These are phyloP conservation scores for Carpatolechia fugitivella DNA, from an alignment of 2,888 invertebrate genomes.

Conservation along the genomic window DNA sequence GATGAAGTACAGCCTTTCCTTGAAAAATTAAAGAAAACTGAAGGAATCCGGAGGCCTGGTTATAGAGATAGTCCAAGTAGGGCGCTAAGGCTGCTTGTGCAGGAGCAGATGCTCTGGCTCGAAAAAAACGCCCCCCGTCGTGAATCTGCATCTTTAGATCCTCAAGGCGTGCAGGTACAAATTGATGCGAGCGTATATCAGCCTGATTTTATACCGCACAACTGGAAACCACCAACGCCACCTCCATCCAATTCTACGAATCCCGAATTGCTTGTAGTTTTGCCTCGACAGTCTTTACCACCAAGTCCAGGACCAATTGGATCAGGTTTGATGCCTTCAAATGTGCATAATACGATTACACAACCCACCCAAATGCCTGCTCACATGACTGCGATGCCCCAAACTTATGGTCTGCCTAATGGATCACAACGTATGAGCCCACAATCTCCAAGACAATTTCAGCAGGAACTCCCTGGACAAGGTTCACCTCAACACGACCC, in stretches of 20 bases:
- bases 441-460: not conserved
- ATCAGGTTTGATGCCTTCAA: not conserved
- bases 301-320: not conserved
- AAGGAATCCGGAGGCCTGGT: constrained; percentile 32
- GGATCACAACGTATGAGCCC: not conserved
- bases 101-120: not conserved
- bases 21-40: constrained; percentile 35
- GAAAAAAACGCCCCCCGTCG: no score
- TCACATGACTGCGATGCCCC: not conserved
- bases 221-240: not conserved
- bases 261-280: not conserved
- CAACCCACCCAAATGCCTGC: not conserved
- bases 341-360: not conserved
- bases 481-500: not conserved
- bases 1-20: constrained; percentile 39
- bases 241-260: not conserved
- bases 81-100: not conserved
- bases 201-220: not conserved
- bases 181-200: not conserved
- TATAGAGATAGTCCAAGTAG: not conserved
- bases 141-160: not conserved
- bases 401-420: not conserved
- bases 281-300: not conserved
- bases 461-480: not conserved
- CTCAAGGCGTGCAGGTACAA: not conserved